Conservation (phyloP, 2,113 vertebrate genomes). For the Phoenicopterus ruber region DNA sequence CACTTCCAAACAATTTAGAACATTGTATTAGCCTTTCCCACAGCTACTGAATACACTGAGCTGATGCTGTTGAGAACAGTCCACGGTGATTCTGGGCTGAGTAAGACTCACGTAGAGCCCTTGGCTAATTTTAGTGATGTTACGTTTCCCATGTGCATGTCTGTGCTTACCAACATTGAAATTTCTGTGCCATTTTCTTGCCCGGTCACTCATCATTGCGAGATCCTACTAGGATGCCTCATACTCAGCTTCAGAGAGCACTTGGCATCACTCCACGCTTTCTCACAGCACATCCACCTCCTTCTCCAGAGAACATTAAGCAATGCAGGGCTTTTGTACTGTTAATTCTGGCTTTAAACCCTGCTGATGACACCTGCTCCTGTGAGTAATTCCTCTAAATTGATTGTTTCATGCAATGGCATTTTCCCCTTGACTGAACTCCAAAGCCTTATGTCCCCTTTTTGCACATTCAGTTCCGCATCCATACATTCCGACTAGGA, state of each 20-base stretch:
- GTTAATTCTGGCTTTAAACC: background rate
- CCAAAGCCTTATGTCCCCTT: background rate
- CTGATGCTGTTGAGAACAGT: background rate
- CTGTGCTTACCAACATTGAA: background rate
- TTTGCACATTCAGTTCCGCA: background rate
- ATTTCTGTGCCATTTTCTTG: background rate
- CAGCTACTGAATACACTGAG: background rate
- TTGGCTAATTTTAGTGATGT: background rate
- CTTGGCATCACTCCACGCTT: background rate
- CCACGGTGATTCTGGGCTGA: background rate
- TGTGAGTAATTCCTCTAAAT: background rate
- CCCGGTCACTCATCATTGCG: background rate
- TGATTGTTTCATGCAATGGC: background rate
- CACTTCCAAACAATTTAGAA: background rate
- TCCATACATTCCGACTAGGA: background rate
- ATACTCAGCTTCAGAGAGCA: background rate
- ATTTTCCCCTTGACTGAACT: background rate
- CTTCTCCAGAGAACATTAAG: background rate
- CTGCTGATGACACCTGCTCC: background rate
- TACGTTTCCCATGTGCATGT: background rate
- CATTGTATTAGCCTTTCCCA: background rate
- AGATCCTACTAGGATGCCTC: background rate
- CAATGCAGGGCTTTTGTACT: background rate
- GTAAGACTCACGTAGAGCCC: background rate
- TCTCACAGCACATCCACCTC: background rate